Conservation (phyloP, 2,113 vertebrate species). For the Gallinago jamesoni region DNA sequence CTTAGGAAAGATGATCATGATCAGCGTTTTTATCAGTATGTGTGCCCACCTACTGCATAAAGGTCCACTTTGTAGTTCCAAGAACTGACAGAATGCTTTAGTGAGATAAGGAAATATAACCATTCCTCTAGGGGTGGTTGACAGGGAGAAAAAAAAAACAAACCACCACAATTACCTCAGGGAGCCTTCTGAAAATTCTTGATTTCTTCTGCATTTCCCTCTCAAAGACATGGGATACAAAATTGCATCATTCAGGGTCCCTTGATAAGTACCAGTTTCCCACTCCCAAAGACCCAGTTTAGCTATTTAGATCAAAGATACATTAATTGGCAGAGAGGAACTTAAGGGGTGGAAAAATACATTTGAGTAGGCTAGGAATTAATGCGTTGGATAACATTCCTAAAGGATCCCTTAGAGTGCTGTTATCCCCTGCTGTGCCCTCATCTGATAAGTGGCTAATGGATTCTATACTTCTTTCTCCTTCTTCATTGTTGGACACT, state of each 20-base stretch:
- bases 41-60: constrained; percentile 32
- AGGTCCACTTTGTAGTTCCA: constrained; percentile 42
- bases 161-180: neutral
- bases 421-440: neutral
- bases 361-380: constrained; percentile 13
- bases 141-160: neutral
- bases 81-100: constrained; percentile 61
- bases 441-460: neutral
- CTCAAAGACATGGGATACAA: neutral
- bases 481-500: neutral
- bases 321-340: constrained; percentile 35
- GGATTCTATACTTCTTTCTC: neutral
- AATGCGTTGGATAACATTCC: neutral
- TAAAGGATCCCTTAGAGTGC: neutral
- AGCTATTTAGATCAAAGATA: constrained; percentile 46
- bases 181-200: constrained; percentile 39
- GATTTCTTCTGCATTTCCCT: neutral
- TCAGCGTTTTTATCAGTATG: neutral
- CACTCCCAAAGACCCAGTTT: neutral
- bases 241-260: neutral
- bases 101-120: constrained; percentile 43
- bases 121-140: constrained; percentile 24
- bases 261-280: constrained; percentile 22
- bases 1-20: neutral
- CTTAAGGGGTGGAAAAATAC: neutral